These are phyloP conservation scores for Morus bassanus DNA, from an alignment of 2,797 vertebrate species.

Conservation along the genomic window DNA sequence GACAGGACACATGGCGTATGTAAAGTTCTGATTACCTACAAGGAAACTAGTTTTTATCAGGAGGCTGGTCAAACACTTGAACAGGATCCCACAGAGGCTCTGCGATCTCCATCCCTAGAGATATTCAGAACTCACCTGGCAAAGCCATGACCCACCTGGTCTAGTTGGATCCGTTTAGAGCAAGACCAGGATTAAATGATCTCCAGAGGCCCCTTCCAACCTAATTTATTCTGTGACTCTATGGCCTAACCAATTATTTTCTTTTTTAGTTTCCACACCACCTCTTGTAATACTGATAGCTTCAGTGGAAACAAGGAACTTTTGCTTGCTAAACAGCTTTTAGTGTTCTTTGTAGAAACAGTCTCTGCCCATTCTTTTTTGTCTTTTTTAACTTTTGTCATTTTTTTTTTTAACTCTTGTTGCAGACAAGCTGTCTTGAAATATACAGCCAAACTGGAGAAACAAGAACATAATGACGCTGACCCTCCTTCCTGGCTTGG, in stretches of 20 bases:
- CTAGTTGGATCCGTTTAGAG: neutral
- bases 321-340: neutral
- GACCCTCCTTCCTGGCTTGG: constrained; percentile 73
- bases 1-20: fast-evolving
- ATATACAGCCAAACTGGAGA: constrained; percentile 68
- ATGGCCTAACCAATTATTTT: neutral
- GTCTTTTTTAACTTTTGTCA: neutral
- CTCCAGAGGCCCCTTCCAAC: neutral
- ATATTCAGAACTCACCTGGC: neutral
- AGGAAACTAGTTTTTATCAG: neutral
- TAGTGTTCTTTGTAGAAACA: neutral
- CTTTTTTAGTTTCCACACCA: neutral
- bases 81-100: neutral
- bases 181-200: neutral
- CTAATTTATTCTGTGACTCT: neutral
- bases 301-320: neutral
- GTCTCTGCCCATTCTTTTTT: neutral
- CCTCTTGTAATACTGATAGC: neutral
- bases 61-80: neutral
- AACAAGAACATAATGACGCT: constrained; percentile 75
- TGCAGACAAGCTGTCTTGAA: constrained; percentile 77
- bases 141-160: neutral
- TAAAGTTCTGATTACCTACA: neutral
- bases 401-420: neutral
- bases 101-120: neutral